phyloP scores from a whole-genome alignment of 2,113 vertebrate species.

The Python bivittatus region DNA sequence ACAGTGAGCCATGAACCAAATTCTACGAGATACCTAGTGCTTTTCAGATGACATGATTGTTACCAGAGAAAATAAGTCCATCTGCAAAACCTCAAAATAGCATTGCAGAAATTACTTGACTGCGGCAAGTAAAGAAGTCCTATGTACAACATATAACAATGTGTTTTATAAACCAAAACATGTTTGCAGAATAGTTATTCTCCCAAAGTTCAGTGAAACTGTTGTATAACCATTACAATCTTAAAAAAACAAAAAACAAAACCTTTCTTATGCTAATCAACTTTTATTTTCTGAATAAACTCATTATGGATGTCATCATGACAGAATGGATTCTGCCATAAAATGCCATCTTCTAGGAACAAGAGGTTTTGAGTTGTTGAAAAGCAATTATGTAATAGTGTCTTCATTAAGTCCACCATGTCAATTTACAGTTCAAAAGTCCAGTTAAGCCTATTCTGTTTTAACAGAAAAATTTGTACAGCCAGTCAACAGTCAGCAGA shows the following conservation, averaged over 20 bases:
- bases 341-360: background rate
- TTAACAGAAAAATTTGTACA: background rate
- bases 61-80: no score
- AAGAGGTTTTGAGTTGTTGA: background rate
- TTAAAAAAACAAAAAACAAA: background rate
- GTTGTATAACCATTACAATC: background rate
- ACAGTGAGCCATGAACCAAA: no score
- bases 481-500: background rate
- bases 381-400: background rate
- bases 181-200: background rate
- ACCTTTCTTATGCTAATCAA: background rate
- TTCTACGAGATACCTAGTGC: no score
- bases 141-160: background rate
- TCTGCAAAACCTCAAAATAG: background rate
- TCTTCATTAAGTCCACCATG: background rate
- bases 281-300: background rate
- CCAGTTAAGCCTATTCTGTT: background rate
- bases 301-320: background rate
- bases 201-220: background rate
- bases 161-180: background rate
- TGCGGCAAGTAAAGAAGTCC: background rate
- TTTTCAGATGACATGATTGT: no score
- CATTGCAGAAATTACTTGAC: background rate
- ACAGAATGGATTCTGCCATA: background rate
- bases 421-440: background rate